Percentiles rank a stretch among this genome's conserved stretches.
These are phyloP conservation scores for Yponomeuta evonymella DNA, from an alignment of 2,888 invertebrate species.

Conservation along the genomic window DNA sequence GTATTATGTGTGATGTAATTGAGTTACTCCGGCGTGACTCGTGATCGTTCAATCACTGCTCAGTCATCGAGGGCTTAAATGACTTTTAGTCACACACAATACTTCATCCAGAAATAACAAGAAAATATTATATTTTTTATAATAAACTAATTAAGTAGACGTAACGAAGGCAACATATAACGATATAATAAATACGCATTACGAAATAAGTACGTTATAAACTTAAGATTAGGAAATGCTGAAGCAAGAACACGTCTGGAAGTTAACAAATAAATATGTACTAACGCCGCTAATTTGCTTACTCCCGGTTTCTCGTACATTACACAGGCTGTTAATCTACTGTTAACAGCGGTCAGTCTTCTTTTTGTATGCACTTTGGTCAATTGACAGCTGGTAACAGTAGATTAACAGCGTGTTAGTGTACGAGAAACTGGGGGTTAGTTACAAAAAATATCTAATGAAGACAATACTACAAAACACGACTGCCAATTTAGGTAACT, in stretches of 20 bases:
- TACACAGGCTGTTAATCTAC: no score
- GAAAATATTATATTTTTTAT: no score
- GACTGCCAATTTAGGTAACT: no score
- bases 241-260: constrained; percentile 45
- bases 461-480: not conserved
- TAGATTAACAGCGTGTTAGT: no score
- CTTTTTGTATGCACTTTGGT: no score
- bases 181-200: constrained; percentile 46
- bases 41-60: not conserved
- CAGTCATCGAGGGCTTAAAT: no score
- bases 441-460: constrained; percentile 26
- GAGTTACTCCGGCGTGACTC: not conserved
- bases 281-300: constrained; percentile 48
- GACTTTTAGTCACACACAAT: no score
- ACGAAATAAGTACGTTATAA: constrained; percentile 42
- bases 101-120: no score
- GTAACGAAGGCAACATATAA: constrained; percentile 44
- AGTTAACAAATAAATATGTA: constrained; percentile 2
- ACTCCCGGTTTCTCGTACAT: no score
- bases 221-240: constrained; percentile 44
- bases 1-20: not conserved
- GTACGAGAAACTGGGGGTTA: constrained; percentile 32
- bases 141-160: constrained; percentile 35
- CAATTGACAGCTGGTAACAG: no score
- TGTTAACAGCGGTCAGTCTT: no score